Evolutionary conservation across 2,888 invertebrate species (phyloP).

Genomic region (Sclerodermus sp.): DNA sequence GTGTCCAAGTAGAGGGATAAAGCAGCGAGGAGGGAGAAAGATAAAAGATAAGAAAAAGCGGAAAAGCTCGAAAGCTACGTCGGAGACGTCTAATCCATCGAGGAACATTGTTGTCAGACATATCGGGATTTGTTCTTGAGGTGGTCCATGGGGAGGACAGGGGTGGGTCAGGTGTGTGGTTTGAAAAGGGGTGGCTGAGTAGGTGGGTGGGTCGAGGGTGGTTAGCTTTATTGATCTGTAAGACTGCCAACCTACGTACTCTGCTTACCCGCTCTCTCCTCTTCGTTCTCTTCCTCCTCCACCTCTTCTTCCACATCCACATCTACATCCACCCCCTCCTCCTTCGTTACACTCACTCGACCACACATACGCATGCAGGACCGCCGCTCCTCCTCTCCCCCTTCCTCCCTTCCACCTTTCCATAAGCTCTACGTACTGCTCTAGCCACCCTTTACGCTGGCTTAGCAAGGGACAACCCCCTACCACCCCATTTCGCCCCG

Average conservation of each 20-base stretch:
- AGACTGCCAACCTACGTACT: slow-evolving; percentile 54
- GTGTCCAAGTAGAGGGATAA: too few relatives aligned
- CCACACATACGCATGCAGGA: neutral
- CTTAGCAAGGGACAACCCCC: slow-evolving; percentile 49
- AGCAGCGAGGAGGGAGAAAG: too few relatives aligned
- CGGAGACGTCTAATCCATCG: slow-evolving; percentile 53
- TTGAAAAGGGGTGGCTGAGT: slow-evolving; percentile 34
- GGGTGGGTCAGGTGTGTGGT: slow-evolving; percentile 33
- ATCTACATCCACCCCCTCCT: slow-evolving; percentile 17
- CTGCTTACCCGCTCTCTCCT: slow-evolving; percentile 35
- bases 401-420: slow-evolving; percentile 30
- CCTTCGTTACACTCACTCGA: slow-evolving; percentile 15
- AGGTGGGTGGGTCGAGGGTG: slow-evolving; percentile 40
- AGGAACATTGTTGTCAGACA: slow-evolving; percentile 53
- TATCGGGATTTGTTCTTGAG: slow-evolving; percentile 57
- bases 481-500: neutral
- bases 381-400: slow-evolving; percentile 7
- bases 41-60: too few relatives aligned
- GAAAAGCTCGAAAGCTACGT: slow-evolving; percentile 17
- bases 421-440: slow-evolving; percentile 42
- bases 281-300: slow-evolving; percentile 23
- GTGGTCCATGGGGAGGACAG: slow-evolving; percentile 39
- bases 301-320: slow-evolving; percentile 24
- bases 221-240: slow-evolving; percentile 60
- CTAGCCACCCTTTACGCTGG: slow-evolving; percentile 51